Evolutionary conservation across 2,113 vertebrate genomes (phyloP).

Genomic region (Hassar affinis): DNA sequence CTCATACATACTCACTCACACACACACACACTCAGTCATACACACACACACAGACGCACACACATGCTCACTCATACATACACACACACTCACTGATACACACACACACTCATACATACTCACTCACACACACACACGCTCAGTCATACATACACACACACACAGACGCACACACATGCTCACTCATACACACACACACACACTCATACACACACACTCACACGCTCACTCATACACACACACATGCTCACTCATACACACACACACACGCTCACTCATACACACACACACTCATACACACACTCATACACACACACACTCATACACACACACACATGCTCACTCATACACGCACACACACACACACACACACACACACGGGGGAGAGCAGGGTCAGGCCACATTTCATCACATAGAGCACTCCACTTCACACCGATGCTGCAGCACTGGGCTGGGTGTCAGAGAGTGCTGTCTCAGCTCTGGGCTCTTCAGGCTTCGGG

Average conservation of each 20-base stretch:
- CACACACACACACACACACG: background rate
- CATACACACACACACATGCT: no score
- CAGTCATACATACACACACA: background rate
- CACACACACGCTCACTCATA: background rate
- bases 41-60: background rate
- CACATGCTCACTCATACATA: no score
- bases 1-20: no score
- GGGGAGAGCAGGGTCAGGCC: background rate
- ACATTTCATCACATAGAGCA: background rate
- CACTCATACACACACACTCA: background rate
- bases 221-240: background rate
- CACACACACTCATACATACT: background rate
- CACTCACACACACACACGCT: no score
- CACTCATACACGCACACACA: background rate
- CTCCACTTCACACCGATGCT: background rate
- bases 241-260: background rate
- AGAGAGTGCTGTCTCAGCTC: background rate
- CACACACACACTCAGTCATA: background rate
- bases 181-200: background rate
- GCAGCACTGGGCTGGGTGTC: background rate
- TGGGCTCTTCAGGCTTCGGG: background rate
- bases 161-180: no score
- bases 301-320: background rate
- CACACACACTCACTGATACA: constrained; percentile 2
- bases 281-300: constrained; percentile 6